These are phyloP conservation scores for Euclidia mi DNA, from an alignment of 2,888 invertebrate species.

Conservation along the genomic window DNA sequence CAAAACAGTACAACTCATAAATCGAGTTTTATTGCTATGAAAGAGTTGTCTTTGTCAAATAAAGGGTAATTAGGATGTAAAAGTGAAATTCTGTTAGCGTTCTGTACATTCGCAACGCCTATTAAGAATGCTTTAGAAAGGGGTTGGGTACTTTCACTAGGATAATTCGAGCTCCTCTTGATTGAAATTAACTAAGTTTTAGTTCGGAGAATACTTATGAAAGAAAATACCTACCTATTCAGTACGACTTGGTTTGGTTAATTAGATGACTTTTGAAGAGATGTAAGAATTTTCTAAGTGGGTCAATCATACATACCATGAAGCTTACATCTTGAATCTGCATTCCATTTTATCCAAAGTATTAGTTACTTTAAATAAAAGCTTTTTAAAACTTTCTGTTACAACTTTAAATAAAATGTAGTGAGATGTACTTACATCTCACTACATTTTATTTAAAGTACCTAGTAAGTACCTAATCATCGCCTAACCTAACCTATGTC, in stretches of 20 bases:
- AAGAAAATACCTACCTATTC: background rate
- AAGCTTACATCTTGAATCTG: too few relatives aligned
- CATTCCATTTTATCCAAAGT: too few relatives aligned
- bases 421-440: too few relatives aligned
- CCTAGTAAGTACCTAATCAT: too few relatives aligned
- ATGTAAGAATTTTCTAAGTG: too few relatives aligned
- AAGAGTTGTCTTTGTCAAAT: constrained; percentile 71
- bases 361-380: too few relatives aligned
- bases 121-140: constrained; percentile 66
- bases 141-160: constrained; percentile 82
- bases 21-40: constrained; percentile 71
- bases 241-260: background rate
- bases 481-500: too few relatives aligned
- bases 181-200: constrained; percentile 20
- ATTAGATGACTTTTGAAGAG: too few relatives aligned
- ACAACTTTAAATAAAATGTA: too few relatives aligned
- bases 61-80: constrained; percentile 87
- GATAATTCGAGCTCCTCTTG: constrained; percentile 53
- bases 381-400: too few relatives aligned
- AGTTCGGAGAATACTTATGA: constrained; percentile 1
- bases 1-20: constrained; percentile 78
- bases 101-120: constrained; percentile 75
- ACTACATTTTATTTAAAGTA: too few relatives aligned
- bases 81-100: constrained; percentile 83
- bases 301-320: too few relatives aligned